Base-by-base conservation (phyloP, 2,797 vertebrate species). In the Hylomyscus alleni region DNA sequence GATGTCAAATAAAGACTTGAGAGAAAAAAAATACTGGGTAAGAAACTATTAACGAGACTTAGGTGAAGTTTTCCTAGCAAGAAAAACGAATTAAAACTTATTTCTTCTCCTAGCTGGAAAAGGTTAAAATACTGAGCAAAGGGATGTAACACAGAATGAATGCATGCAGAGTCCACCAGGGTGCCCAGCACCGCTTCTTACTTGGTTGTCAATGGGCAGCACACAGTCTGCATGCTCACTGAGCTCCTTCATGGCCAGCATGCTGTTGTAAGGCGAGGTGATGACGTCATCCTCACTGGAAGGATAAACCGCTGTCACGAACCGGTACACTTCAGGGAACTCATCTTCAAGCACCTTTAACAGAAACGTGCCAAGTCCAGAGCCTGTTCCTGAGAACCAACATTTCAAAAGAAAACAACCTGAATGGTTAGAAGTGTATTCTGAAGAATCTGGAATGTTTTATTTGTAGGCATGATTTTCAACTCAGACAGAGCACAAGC, bases 241-340 rank as follows among this genome's bases (percentile, higher is more conserved):
- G 54, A 99, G 99, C 96, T 99, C 99, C 91, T 98, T 99, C 99
- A 99, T 99, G 96, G 99, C 99, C 98, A 99, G 99, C 56, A 99
- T 98, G 60, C 99, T 99, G 98, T 99, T 99, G 97, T 99, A 99
- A 1, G 99, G 99, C 72, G 99, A 99, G 8, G 99, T 99, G 98
- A 99, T 98, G 94, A 99, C 99, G 94, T 99, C 99, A 88, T 99
- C 99, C 95, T 99, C 99, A 13, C 98, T 98, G 34, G 99, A 99
- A 0, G 99, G 99, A 98, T 99, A 99, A 96, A 99, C 95, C 3
- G 99, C 99, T 60, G 99, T 99, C 87, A 99, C 99, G 34, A 99
- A 99, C 94, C 99, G 99, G 96, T 99, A 99, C 12, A 99, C 99
- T 93, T 99, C 99, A 8, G 99, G 99, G 93, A 99, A 99, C 98